A percentile compares a stretch with the other conserved stretches of the same genome.
Conservation (phyloP, 2,113 vertebrate genomes). For the Collichthys lucidus region DNA sequence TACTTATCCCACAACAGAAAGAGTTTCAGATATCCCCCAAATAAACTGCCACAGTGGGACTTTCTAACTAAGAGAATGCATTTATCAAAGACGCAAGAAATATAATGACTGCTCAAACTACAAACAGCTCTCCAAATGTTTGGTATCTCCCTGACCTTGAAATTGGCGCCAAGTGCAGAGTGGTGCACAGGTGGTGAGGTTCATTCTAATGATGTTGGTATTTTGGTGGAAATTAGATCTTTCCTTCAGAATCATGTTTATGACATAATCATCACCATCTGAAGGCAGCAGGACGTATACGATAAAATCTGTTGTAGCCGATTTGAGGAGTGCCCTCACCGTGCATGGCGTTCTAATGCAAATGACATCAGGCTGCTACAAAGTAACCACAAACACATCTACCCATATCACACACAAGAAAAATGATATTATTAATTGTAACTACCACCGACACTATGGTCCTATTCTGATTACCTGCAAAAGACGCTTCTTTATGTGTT, state of each 20-base stretch:
- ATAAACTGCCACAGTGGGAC: too few species aligned
- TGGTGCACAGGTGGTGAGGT: background rate
- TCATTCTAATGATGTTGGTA: background rate
- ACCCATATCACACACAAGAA: background rate
- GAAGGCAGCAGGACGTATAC: background rate
- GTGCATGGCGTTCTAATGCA: background rate
- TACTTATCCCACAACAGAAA: too few species aligned
- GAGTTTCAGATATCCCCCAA: too few species aligned
- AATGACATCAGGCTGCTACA: background rate
- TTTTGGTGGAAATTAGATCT: background rate
- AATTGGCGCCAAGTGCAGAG: background rate
- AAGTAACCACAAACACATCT: background rate
- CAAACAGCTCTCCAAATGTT: background rate
- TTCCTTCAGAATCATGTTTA: too few species aligned
- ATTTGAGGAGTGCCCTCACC: background rate
- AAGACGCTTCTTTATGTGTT: background rate
- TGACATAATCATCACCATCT: background rate
- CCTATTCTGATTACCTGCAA: background rate
- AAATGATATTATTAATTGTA: too few species aligned
- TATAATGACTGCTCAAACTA: too few species aligned
- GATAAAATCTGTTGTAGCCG: background rate
- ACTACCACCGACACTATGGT: background rate
- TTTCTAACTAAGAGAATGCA: too few species aligned
- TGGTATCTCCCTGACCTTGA: background rate
- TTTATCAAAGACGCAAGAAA: too few species aligned